Percentiles rank a stretch among this genome's conserved stretches.
These are phyloP conservation scores for Adrianichthys oophorus DNA, from an alignment of 2,797 vertebrate species.

Conservation along the genomic window DNA sequence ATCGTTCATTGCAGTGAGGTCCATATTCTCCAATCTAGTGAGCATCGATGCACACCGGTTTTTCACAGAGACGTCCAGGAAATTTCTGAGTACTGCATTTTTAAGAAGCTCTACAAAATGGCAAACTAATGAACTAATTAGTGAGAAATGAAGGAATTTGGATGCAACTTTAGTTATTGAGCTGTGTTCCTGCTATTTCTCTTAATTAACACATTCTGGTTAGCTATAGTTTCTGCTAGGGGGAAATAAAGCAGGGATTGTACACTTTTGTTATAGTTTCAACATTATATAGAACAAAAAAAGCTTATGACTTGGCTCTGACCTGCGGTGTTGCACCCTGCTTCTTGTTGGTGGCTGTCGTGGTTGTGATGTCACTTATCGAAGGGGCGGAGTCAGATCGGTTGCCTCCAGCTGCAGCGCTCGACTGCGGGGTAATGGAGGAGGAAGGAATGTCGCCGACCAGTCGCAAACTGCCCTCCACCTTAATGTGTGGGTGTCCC, in stretches of 20 bases:
- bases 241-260: slow-evolving; percentile 13
- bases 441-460: slow-evolving; percentile 98
- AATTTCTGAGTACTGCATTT: too few relatives aligned
- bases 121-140: slow-evolving; percentile 20
- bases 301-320: slow-evolving; percentile 61
- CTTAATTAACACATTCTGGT: slow-evolving; percentile 57
- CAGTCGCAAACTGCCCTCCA: slow-evolving; percentile 95
- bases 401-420: slow-evolving; percentile 93
- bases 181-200: slow-evolving; percentile 41
- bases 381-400: slow-evolving; percentile 96
- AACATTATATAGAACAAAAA: slow-evolving; percentile 3
- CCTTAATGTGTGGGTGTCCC: slow-evolving; percentile 93
- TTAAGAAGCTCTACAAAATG: too few relatives aligned
- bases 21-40: too few relatives aligned
- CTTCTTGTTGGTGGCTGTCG: slow-evolving; percentile 93
- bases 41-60: too few relatives aligned
- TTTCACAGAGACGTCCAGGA: too few relatives aligned
- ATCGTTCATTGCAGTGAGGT: too few relatives aligned
- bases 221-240: slow-evolving; percentile 29
- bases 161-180: background rate
- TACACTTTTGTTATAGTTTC: background rate
- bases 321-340: slow-evolving; percentile 86
- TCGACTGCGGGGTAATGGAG: slow-evolving; percentile 97
- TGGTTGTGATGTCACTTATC: slow-evolving; percentile 96
- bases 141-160: background rate